These are phyloP conservation scores for Borostomias antarcticus DNA, from an alignment of 2,797 vertebrate genomes.

Conservation along the genomic window DNA sequence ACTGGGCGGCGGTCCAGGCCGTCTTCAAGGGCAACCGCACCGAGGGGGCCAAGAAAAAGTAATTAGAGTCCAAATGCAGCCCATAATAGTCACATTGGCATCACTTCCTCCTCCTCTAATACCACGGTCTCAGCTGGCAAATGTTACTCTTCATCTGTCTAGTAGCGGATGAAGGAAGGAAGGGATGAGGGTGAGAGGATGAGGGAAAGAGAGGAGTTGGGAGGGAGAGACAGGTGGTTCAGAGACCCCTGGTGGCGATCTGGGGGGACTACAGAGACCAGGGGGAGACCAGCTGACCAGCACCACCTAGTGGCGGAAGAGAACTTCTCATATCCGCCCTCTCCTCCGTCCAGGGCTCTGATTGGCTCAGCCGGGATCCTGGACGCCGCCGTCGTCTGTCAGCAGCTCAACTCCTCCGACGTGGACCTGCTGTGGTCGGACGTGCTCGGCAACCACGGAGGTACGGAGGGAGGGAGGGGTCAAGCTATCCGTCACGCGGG, in stretches of 20 bases:
- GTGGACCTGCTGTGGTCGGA: neutral
- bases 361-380: conserved; percentile 53
- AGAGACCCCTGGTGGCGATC: conserved; percentile 2
- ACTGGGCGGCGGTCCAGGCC: conserved; percentile 52
- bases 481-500: too few relatives aligned
- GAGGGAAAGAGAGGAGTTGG: too few relatives aligned
- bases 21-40: conserved; percentile 61
- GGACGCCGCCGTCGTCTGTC: conserved; percentile 22
- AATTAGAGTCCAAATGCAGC: too few relatives aligned
- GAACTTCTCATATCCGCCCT: too few relatives aligned
- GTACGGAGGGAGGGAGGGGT: conserved; percentile 19
- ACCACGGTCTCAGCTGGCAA: too few relatives aligned
- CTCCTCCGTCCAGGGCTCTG: conserved; percentile 47
- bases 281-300: too few relatives aligned
- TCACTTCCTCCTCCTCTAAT: too few relatives aligned
- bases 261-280: neutral
- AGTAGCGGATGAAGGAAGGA: neutral
- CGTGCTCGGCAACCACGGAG: conserved; percentile 39
- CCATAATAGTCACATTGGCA: too few relatives aligned
- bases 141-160: too few relatives aligned
- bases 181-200: too few relatives aligned
- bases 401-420: conserved; percentile 40
- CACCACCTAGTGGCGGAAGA: neutral
- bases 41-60: conserved; percentile 62
- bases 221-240: neutral